Evolutionary conservation across 2,113 vertebrate species (phyloP).

Genomic region (Cyanoramphus novaezelandiae): DNA sequence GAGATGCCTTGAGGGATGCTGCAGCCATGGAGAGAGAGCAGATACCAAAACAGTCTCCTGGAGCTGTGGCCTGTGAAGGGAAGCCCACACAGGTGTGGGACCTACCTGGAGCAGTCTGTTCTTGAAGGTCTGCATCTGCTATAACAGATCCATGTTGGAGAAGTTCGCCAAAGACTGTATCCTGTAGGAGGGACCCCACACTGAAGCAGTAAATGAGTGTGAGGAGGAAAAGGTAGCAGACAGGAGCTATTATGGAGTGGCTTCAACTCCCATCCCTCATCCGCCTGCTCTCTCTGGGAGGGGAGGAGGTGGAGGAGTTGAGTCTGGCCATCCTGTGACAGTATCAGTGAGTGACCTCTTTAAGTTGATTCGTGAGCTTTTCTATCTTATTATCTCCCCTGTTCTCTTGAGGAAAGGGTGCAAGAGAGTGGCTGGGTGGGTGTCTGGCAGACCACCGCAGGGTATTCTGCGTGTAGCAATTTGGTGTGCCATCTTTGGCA

Average conservation of each 20-base stretch:
- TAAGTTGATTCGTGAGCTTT: background rate
- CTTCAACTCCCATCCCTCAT: background rate
- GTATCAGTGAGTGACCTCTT: background rate
- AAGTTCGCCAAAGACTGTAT: background rate
- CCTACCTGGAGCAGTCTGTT: background rate
- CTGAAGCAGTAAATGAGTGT: background rate
- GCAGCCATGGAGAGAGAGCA: background rate
- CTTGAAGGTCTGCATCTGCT: background rate
- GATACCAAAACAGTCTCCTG: background rate
- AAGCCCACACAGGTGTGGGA: rapidly evolving
- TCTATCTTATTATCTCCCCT: rapidly evolving
- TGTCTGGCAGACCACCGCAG: background rate
- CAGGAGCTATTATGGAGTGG: background rate
- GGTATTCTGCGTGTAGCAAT: background rate
- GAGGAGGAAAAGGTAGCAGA: too few relatives aligned
- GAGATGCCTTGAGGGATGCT: background rate
- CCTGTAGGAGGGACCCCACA: too few relatives aligned
- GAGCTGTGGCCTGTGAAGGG: rapidly evolving
- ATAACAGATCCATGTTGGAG: rapidly evolving
- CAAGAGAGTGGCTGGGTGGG: background rate
- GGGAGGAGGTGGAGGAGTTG: background rate
- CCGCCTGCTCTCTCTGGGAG: too few relatives aligned
- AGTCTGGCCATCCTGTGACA: background rate
- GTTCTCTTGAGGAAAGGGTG: background rate
- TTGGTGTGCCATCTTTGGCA: background rate